Evolutionary conservation across 2,797 vertebrate genomes (phyloP).

Genomic region (Trachops cirrhosus): DNA sequence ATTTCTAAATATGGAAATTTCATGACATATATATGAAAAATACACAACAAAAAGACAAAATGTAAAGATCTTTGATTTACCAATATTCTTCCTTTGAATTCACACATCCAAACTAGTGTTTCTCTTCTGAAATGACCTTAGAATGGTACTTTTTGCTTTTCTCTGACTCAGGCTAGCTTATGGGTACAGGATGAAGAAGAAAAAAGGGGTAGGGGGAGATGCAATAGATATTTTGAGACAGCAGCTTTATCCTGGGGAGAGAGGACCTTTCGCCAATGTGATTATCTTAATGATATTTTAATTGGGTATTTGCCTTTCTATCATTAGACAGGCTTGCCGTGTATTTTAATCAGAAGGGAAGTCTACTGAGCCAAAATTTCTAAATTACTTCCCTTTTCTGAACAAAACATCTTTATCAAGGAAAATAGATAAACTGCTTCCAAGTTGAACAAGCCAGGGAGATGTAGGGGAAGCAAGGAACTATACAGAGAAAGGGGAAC

Average conservation of each 20-base stretch:
- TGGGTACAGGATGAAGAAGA: neutral
- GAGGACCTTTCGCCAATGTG: neutral
- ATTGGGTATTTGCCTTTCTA: neutral
- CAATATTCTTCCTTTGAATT: neutral
- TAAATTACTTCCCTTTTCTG: conserved; percentile 69
- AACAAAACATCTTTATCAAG: conserved; percentile 50
- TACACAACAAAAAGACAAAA: conserved; percentile 4
- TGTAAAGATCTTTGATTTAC: neutral
- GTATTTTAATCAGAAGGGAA: conserved; percentile 65
- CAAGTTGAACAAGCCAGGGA: conserved; percentile 52
- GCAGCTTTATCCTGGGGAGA: neutral
- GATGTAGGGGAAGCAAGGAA: neutral
- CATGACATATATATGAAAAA: neutral
- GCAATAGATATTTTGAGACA: neutral
- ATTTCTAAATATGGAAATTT: conserved; percentile 2
- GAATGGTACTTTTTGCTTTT: neutral
- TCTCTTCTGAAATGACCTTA: conserved; percentile 13
- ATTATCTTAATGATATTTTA: neutral
- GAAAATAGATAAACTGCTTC: conserved; percentile 56
- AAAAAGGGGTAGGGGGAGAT: neutral
- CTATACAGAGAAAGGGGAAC: neutral
- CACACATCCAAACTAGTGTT: neutral
- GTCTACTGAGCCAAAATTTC: conserved; percentile 53
- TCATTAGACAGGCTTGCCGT: neutral
- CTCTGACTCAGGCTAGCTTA: neutral